These are phyloP conservation scores for Pelmatolapia mariae DNA, from an alignment of 2,113 vertebrate species.

Conservation along the genomic window DNA sequence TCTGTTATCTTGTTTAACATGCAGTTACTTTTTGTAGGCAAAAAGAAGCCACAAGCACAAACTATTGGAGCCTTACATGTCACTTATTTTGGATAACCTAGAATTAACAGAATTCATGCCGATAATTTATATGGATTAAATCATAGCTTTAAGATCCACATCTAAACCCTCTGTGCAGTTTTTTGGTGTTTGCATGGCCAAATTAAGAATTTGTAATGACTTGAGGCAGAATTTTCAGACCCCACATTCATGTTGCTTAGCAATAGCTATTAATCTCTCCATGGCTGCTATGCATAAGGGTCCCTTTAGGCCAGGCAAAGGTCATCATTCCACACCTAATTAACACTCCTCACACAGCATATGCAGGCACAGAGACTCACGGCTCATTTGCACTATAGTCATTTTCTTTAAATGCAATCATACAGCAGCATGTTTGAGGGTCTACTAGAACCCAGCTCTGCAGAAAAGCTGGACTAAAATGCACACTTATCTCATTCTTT, in stretches of 20 bases:
- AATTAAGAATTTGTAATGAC: slow-evolving; percentile 49
- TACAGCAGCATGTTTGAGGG: not conserved
- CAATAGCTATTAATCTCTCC: slow-evolving; percentile 55
- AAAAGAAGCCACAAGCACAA: not conserved
- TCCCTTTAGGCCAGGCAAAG: slow-evolving; percentile 43
- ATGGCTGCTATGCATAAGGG: slow-evolving; percentile 40
- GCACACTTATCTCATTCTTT: slow-evolving; percentile 58
- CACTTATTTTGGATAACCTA: not conserved
- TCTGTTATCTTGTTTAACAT: slow-evolving; percentile 2
- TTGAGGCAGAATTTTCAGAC: slow-evolving; percentile 49
- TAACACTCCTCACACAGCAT: slow-evolving; percentile 30
- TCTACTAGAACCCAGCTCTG: slow-evolving; percentile 16
- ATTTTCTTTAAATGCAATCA: slow-evolving; percentile 10
- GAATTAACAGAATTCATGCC: not conserved
- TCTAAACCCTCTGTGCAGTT: not conserved
- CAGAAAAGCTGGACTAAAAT: slow-evolving; percentile 8
- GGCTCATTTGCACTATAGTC: not conserved
- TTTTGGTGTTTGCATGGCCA: not conserved
- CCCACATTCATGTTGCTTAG: slow-evolving; percentile 45
- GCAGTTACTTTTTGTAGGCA: not conserved
- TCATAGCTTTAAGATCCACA: not conserved
- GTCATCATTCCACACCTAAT: slow-evolving; percentile 63
- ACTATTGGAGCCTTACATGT: not conserved
- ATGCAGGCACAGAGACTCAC: not conserved
- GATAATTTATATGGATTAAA: not conserved